Conservation (phyloP, 2,797 vertebrate species). For the Microctenopoma lineatum region DNA sequence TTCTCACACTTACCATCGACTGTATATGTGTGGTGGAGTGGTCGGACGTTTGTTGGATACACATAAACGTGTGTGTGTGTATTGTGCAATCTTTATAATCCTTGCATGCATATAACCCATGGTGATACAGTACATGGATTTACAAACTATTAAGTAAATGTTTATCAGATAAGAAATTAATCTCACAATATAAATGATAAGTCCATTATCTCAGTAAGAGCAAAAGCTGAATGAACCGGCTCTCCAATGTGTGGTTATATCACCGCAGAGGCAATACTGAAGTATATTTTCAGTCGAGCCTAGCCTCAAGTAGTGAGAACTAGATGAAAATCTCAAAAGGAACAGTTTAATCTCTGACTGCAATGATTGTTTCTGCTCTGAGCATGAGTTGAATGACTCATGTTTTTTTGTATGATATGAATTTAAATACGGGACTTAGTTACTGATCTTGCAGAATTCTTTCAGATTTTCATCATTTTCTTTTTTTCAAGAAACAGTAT, state of each 20-base stretch:
- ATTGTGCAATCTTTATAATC: constrained; percentile 25
- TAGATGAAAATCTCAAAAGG: constrained; percentile 25
- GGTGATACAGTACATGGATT: constrained; percentile 29
- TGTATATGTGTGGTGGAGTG: constrained; percentile 16
- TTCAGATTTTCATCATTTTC: background rate
- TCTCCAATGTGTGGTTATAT: constrained; percentile 20
- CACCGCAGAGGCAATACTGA: constrained; percentile 14
- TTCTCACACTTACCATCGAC: constrained; percentile 18
- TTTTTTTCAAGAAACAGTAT: background rate
- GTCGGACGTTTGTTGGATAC: constrained; percentile 3
- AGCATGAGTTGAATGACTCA: constrained; percentile 30
- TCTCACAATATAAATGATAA: constrained; percentile 47
- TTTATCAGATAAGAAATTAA: constrained; percentile 60
- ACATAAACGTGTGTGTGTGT: constrained; percentile 7
- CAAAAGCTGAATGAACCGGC: constrained; percentile 21
- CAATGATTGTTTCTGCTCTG: constrained; percentile 22
- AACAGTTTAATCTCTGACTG: constrained; percentile 38
- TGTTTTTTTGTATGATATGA: constrained; percentile 37
- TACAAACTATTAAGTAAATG: constrained; percentile 35
- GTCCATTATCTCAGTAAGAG: constrained; percentile 45
- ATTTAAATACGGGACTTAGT: constrained; percentile 18
- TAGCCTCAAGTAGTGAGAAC: constrained; percentile 23
- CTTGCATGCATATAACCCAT: constrained; percentile 12
- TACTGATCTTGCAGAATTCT: background rate
- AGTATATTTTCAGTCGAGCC: constrained; percentile 8